phyloP scores from a whole-genome alignment of 1,140 invertebrate species.

The Hylaeus volcanicus region DNA sequence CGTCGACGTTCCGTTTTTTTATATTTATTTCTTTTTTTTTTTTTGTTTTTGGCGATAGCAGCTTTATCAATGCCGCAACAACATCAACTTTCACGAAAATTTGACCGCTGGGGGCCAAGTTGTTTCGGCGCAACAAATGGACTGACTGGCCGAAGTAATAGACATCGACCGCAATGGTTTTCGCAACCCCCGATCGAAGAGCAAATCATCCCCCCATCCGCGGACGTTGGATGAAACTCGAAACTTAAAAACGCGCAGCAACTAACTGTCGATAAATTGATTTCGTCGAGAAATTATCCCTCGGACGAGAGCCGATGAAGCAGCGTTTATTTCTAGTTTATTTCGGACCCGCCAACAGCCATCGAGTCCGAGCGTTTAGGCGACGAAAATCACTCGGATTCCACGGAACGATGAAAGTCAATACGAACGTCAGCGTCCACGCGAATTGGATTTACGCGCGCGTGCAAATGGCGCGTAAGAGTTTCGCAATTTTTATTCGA shows the following conservation, averaged over 20 bases:
- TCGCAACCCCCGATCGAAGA: conserved; percentile 2
- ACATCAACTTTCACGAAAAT: conserved; percentile 43
- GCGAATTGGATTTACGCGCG: conserved; percentile 10
- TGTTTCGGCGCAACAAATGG: conserved; percentile 34
- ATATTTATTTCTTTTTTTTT: too few species aligned
- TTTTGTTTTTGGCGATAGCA: conserved; percentile 41
- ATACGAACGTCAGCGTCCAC: not conserved
- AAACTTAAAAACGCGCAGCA: too few species aligned
- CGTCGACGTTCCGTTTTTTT: not conserved
- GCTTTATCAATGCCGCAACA: conserved; percentile 34
- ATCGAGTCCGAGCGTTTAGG: not conserved
- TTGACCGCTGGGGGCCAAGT: conserved; percentile 20
- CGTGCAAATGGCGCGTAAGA: conserved; percentile 14
- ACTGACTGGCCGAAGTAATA: conserved; percentile 29
- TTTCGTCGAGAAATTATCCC: not conserved
- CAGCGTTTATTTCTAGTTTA: not conserved
- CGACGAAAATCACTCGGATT: not conserved
- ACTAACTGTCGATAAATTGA: not conserved
- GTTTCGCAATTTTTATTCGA: conserved; percentile 35
- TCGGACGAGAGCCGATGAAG: too few species aligned
- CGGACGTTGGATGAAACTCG: too few species aligned
- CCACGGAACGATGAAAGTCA: conserved; percentile 8
- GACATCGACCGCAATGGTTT: conserved; percentile 34
- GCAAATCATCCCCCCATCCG: not conserved
- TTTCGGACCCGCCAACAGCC: not conserved